Percentiles rank a stretch among this genome's conserved stretches.
phyloP scores from a whole-genome alignment of 2,113 vertebrate species.

The Oncorhynchus tshawytscha region DNA sequence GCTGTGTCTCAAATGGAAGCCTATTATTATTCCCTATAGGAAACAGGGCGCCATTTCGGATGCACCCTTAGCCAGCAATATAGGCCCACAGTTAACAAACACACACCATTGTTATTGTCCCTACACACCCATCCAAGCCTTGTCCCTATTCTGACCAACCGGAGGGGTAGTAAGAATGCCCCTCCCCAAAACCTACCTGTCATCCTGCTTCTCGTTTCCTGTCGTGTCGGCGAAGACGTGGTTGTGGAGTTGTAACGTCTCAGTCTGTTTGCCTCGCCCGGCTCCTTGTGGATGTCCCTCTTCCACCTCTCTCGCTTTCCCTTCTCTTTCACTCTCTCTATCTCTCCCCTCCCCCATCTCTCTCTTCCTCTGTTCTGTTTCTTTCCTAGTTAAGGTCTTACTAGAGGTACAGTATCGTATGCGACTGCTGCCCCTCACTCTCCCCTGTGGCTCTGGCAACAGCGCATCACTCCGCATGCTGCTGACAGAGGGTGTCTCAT shows the following conservation, averaged over 20 bases:
- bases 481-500: constrained; percentile 54
- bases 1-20: too few species aligned
- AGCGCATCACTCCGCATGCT: constrained; percentile 69
- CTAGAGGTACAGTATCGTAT: constrained; percentile 75
- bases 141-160: constrained; percentile 52
- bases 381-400: constrained; percentile 64
- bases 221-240: constrained; percentile 69
- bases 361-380: constrained; percentile 4
- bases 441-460: constrained; percentile 39
- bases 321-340: background rate
- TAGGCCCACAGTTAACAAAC: background rate
- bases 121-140: background rate
- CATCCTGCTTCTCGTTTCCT: constrained; percentile 62
- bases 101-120: too few species aligned
- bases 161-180: constrained; percentile 22
- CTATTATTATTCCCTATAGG: too few species aligned
- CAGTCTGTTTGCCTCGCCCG: constrained; percentile 64
- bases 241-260: constrained; percentile 79
- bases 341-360: too few species aligned
- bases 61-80: background rate
- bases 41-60: too few species aligned
- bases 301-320: constrained; percentile 24
- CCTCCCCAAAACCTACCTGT: constrained; percentile 44
- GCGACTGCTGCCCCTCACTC: constrained; percentile 60
- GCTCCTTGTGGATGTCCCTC: constrained; percentile 62